Base-by-base conservation (phyloP, 2,113 vertebrate genomes). In the Rostratula benghalensis region DNA sequence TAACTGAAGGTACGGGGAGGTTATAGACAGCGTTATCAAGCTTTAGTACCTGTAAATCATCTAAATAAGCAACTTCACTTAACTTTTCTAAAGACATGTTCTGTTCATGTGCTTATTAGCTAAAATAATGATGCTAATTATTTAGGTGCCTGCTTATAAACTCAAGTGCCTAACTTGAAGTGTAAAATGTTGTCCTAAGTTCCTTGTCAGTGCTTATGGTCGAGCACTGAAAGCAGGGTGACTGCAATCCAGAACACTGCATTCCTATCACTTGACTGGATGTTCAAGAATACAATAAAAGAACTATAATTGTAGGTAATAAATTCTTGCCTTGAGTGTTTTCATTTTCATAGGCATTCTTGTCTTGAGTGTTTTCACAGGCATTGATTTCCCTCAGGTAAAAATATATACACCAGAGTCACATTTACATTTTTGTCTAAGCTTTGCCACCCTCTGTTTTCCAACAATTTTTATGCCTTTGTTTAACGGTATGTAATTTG, bases 401-500 rank as follows among this genome's bases (percentile, higher is more conserved):
- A 96, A 96, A 96, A 91, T 83, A 78, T 31, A 91, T 81, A 79
- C 90, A 81, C 89, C 68, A 83, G 90, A 76, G 76, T 94, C 76
- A 65, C 45, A 93, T 95, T 94, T 79, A 76, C 81, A 63, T 95
- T 96, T 90, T 88, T 87, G 64, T 67, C 22, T 18, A 43, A 92
- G 83, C 78, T 75, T 94, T 96, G 54, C 90, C 92, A 87, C 84
- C 89, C 85, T 87, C 83, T 85, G 71, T 77, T 94, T 94, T 92
- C 85, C 94, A 97, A 94, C 95, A 96, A 87, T 71, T 97, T 98
- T 97, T 96, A 97, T 97, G 96, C 94, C 95, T 96, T 90, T 94
- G 75, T 96, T 98, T 97, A 97, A 96, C 22, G 69, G 59, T 70
- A 93, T 89, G 76, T 91, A 91, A 95, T 96, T 96, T 96, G 96